Evolutionary conservation across 2,888 invertebrate species (phyloP).

Genomic region (Drosophila nr. fundita): DNA sequence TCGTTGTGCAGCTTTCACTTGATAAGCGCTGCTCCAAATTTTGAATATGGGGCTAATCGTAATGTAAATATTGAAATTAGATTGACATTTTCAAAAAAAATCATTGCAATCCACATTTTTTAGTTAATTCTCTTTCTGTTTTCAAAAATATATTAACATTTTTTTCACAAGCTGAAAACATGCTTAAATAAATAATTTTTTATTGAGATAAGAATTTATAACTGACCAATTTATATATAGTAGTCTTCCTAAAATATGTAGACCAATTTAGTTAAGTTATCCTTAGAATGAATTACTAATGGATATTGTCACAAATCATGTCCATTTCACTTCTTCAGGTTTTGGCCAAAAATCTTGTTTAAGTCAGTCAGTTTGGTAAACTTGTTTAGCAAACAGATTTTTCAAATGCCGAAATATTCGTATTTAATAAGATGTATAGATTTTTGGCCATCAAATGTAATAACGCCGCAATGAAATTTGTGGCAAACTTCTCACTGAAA

Average conservation of each 20-base stretch:
- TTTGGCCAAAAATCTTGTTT: neutral
- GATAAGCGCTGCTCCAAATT: conserved; percentile 21
- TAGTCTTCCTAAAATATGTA: neutral
- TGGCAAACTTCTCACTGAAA: conserved; percentile 14
- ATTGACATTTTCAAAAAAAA: neutral
- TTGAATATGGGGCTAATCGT: neutral
- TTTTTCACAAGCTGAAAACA: neutral
- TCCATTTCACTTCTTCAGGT: neutral
- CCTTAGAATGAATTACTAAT: too few species aligned
- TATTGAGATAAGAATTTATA: too few species aligned
- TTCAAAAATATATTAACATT: neutral
- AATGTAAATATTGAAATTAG: neutral
- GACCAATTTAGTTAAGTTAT: neutral
- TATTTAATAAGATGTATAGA: conserved; percentile 11
- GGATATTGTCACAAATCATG: neutral
- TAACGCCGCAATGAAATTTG: conserved; percentile 19
- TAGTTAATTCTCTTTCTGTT: neutral
- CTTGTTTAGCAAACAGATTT: neutral
- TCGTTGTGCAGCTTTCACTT: conserved; percentile 29
- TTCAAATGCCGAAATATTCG: neutral
- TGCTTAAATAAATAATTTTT: neutral
- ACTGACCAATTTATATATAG: neutral
- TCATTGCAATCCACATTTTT: neutral
- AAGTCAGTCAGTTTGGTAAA: neutral
- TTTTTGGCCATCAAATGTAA: conserved; percentile 8